Conservation (phyloP, 2,113 vertebrate species). For the Tretioscincus oriximinensis region DNA sequence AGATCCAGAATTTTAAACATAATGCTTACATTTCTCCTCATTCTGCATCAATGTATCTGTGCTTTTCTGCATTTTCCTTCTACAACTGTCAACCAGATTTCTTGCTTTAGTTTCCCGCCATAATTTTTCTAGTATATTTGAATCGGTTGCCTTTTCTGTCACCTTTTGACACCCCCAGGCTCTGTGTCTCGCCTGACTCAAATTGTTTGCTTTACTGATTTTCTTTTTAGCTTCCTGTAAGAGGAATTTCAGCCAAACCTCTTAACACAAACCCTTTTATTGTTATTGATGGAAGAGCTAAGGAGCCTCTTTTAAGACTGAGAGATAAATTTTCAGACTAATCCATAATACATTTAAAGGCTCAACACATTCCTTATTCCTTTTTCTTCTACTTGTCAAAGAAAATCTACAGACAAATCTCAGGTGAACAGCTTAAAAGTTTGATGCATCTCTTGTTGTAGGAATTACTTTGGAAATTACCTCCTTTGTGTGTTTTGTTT, state of each 20-base stretch:
- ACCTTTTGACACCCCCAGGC: too few relatives aligned
- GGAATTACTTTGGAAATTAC: constrained; percentile 47
- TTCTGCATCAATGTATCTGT: too few relatives aligned
- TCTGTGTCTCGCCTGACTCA: background rate
- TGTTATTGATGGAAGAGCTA: constrained; percentile 50
- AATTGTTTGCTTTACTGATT: background rate
- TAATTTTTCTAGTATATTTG: background rate
- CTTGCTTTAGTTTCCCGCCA: too few relatives aligned
- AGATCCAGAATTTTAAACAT: too few relatives aligned
- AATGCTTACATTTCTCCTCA: too few relatives aligned
- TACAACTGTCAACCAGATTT: too few relatives aligned
- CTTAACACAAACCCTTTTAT: constrained; percentile 3
- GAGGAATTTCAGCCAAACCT: background rate
- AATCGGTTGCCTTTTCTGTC: background rate
- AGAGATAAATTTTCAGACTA: constrained; percentile 51
- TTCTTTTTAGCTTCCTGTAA: background rate
- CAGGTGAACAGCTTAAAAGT: constrained; percentile 28
- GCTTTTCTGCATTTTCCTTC: too few relatives aligned
- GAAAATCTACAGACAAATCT: constrained; percentile 64
- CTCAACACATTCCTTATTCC: constrained; percentile 60
- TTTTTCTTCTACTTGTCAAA: constrained; percentile 52
- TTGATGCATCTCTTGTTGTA: constrained; percentile 49
- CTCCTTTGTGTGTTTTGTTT: constrained; percentile 56
- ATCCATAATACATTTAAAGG: constrained; percentile 59
- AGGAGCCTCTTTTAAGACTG: constrained; percentile 52